Evolutionary conservation across 2,113 vertebrate species (phyloP).

Genomic region (Donacobius atricapilla): DNA sequence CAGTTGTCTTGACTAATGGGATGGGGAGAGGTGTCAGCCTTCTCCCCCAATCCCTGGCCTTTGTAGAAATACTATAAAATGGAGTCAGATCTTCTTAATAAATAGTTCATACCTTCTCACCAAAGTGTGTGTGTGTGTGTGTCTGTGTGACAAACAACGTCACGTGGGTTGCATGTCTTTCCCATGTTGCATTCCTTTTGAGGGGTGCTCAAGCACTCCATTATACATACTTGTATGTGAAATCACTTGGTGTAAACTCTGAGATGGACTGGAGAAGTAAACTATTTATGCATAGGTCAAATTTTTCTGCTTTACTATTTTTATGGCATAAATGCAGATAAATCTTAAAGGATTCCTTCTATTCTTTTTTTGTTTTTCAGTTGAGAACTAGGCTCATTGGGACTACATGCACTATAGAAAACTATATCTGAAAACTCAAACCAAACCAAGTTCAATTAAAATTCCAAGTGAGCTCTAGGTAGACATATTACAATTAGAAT

Average conservation of each 20-base stretch:
- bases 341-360: neutral
- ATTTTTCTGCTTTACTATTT: neutral
- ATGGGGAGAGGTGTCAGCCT: too few species aligned
- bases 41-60: too few species aligned
- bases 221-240: neutral
- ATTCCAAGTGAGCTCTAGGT: fast-evolving
- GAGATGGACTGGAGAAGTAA: neutral
- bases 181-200: neutral
- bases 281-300: neutral
- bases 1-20: too few species aligned
- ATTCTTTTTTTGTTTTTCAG: neutral
- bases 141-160: too few species aligned
- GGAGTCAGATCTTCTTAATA: too few species aligned
- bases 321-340: neutral
- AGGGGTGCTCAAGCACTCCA: neutral
- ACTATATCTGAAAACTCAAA: neutral
- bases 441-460: neutral
- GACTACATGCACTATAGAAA: neutral
- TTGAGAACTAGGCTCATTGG: neutral
- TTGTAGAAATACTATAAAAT: too few species aligned
- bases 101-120: too few species aligned
- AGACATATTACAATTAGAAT: neutral
- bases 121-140: too few species aligned
- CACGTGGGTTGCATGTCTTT: neutral
- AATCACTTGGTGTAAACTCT: neutral